These are phyloP conservation scores for Acinonyx jubatus DNA, from an alignment of 2,113 vertebrate species.

Conservation along the genomic window DNA sequence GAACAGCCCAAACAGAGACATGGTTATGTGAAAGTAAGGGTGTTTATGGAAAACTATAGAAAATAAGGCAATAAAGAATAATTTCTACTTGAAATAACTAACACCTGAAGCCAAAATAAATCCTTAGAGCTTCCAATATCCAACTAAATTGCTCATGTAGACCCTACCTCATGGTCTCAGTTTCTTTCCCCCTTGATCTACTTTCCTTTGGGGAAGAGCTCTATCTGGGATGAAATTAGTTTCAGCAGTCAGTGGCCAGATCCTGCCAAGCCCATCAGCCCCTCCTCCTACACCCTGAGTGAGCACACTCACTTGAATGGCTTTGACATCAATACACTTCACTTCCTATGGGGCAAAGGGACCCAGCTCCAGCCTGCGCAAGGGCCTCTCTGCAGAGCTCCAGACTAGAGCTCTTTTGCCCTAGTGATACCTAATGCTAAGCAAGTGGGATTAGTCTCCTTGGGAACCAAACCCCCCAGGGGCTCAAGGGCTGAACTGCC, in stretches of 20 bases:
- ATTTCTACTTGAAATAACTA: conserved; percentile 10
- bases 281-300: conserved; percentile 47
- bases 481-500: conserved; percentile 72
- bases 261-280: not conserved
- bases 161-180: not conserved
- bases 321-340: conserved; percentile 77
- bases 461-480: conserved; percentile 76
- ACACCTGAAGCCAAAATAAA: not conserved
- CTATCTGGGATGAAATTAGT: not conserved
- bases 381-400: conserved; percentile 64
- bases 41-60: not conserved
- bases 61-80: conserved; percentile 4
- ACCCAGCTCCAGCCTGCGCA: conserved; percentile 6
- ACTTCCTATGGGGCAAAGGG: conserved; percentile 66
- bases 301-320: conserved; percentile 63
- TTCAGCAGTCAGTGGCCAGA: conserved; percentile 8
- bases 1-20: not conserved
- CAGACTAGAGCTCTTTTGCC: conserved; percentile 58
- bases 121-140: not conserved
- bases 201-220: not conserved
- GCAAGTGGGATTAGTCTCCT: conserved; percentile 80
- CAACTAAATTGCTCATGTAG: not conserved
- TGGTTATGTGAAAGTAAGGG: not conserved
- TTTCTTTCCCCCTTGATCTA: not conserved
- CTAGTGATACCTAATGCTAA: conserved; percentile 73